Evolutionary conservation across 2,113 vertebrate genomes (phyloP).

Genomic region (Callithrix jacchus): DNA sequence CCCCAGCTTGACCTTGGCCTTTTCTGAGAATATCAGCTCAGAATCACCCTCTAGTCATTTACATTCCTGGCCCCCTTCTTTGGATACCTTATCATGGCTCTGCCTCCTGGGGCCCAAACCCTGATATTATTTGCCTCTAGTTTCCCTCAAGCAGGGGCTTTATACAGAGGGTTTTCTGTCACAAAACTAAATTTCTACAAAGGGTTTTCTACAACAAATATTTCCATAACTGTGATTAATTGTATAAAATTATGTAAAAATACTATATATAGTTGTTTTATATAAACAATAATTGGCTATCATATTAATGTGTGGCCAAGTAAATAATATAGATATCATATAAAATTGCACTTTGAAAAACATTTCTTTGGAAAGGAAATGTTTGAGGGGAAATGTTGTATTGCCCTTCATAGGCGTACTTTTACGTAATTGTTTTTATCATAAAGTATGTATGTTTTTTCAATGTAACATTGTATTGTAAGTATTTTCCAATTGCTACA

Average conservation of each 20-base stretch:
- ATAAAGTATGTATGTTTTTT: not conserved
- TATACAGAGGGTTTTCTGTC: not conserved
- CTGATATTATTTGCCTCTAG: not conserved
- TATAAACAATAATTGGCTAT: too few relatives aligned
- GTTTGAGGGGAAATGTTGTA: not conserved
- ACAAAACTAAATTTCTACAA: not conserved
- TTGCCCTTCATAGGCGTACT: not conserved
- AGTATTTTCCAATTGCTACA: not conserved
- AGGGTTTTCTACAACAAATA: not conserved
- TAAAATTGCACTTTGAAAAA: not conserved
- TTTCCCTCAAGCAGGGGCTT: not conserved
- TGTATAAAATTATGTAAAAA: not conserved
- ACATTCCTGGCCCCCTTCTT: not conserved
- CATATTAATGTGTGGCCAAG: too few relatives aligned
- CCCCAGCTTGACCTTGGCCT: not conserved
- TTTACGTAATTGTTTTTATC: not conserved
- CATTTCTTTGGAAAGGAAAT: not conserved
- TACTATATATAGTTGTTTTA: not conserved
- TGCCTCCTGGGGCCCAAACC: not conserved
- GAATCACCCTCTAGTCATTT: not conserved
- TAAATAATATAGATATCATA: too few relatives aligned
- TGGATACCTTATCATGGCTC: not conserved
- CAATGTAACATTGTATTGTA: not conserved
- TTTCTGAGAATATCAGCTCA: not conserved
- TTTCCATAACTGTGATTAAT: not conserved